Conservation (phyloP, 2,797 vertebrate genomes). For the Squalus acanthias region DNA sequence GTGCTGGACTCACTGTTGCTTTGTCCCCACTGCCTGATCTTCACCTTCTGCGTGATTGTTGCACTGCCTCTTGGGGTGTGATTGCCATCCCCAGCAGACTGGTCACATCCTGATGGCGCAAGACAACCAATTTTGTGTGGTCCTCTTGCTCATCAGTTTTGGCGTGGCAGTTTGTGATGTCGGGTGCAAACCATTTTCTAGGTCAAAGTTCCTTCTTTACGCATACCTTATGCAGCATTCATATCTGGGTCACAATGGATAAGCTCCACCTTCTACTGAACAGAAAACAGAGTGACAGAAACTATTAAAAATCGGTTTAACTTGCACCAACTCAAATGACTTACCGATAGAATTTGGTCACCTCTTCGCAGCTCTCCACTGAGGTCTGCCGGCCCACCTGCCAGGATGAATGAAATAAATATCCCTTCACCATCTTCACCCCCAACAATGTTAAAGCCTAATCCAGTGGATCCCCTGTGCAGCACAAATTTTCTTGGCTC, state of each 20-base stretch:
- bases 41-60: not conserved
- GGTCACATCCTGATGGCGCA: not conserved
- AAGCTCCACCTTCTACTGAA: not conserved
- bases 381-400: conserved; percentile 90
- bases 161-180: not conserved
- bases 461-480: conserved; percentile 90
- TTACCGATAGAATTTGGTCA: conserved; percentile 92
- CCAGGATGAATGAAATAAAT: conserved; percentile 95
- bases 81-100: not conserved
- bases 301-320: not conserved
- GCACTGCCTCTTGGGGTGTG: not conserved
- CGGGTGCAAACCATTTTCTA: not conserved
- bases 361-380: conserved; percentile 89
- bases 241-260: not conserved
- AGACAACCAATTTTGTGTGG: not conserved
- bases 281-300: not conserved
- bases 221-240: not conserved
- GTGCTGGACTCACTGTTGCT: not conserved
- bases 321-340: conserved; percentile 48
- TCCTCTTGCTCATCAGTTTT: not conserved
- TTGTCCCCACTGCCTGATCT: not conserved
- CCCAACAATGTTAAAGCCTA: conserved; percentile 96
- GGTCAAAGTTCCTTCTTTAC: not conserved
- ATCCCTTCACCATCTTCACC: conserved; percentile 97
- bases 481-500: conserved; percentile 82